Evolutionary conservation across 1,140 invertebrate species (phyloP).

Genomic region (Mesaphorura yosii): DNA sequence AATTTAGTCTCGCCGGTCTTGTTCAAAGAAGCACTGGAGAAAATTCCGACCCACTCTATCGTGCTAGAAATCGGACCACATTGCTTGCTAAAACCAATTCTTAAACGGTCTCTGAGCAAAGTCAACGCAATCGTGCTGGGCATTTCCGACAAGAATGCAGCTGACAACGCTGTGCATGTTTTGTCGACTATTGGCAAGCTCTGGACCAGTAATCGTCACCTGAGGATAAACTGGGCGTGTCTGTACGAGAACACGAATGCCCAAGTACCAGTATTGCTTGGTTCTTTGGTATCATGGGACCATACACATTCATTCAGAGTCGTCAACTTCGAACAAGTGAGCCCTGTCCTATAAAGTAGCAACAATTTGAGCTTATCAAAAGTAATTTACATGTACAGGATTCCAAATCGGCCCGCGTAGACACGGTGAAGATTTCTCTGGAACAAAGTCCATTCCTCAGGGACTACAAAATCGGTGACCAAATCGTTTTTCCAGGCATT

Average conservation of each 20-base stretch:
- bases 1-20: slow-evolving; percentile 72
- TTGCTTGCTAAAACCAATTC: slow-evolving; percentile 71
- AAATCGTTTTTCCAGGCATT: slow-evolving; percentile 87
- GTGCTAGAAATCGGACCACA: slow-evolving; percentile 88
- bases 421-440: slow-evolving; percentile 34
- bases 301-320: background rate
- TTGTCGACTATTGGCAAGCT: slow-evolving; percentile 65
- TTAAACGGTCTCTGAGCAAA: slow-evolving; percentile 65
- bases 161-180: slow-evolving; percentile 56
- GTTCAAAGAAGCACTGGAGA: slow-evolving; percentile 52
- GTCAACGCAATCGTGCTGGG: slow-evolving; percentile 49
- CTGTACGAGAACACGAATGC: slow-evolving; percentile 60
- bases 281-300: background rate
- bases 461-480: slow-evolving; percentile 89
- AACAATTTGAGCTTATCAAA: no score
- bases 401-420: no score
- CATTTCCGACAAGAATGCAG: slow-evolving; percentile 57
- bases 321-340: no score
- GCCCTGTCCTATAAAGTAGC: no score
- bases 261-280: slow-evolving; percentile 59
- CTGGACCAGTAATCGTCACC: slow-evolving; percentile 64
- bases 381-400: no score
- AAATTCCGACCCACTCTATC: slow-evolving; percentile 76
- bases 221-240: slow-evolving; percentile 61
- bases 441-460: slow-evolving; percentile 62